Conservation (phyloP, 2,888 invertebrate species). For the Catocala sponsa region DNA sequence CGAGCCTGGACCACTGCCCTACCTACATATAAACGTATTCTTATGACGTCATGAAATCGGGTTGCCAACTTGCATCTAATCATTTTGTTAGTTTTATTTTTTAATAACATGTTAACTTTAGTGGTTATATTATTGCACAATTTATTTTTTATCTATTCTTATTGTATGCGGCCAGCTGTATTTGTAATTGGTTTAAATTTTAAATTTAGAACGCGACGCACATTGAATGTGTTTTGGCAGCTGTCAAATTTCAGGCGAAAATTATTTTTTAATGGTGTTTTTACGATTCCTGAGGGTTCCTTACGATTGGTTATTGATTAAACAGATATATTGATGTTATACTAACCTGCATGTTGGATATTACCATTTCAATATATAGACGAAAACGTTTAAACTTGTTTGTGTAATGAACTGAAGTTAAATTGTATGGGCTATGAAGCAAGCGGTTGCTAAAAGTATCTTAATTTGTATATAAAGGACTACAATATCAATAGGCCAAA, state of each 20-base stretch:
- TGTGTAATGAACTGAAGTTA: constrained; percentile 18
- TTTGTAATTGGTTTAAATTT: constrained; percentile 33
- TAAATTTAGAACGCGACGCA: constrained; percentile 21
- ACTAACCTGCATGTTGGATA: constrained; percentile 23
- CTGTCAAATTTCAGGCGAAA: not conserved
- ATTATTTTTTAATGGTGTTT: constrained; percentile 1
- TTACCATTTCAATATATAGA: constrained; percentile 31
- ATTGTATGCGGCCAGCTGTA: constrained; percentile 37
- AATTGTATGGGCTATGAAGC: constrained; percentile 35
- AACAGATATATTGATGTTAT: constrained; percentile 37
- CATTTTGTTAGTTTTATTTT: constrained; percentile 54
- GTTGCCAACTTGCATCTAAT: constrained; percentile 66
- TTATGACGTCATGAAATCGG: constrained; percentile 48
- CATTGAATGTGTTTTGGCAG: constrained; percentile 43
- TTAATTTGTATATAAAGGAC: no score
- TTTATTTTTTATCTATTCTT: constrained; percentile 22
- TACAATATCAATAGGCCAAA: no score
- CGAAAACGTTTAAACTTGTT: constrained; percentile 24
- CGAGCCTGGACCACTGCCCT: constrained; percentile 91
- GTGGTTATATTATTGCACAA: constrained; percentile 39
- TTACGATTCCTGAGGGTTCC: constrained; percentile 37
- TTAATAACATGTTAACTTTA: constrained; percentile 37
- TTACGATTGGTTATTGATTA: constrained; percentile 32
- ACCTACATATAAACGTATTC: constrained; percentile 89
- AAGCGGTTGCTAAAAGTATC: constrained; percentile 22